These are phyloP conservation scores for Rhinichthys klamathensis DNA, from an alignment of 2,113 vertebrate genomes.

Conservation along the genomic window DNA sequence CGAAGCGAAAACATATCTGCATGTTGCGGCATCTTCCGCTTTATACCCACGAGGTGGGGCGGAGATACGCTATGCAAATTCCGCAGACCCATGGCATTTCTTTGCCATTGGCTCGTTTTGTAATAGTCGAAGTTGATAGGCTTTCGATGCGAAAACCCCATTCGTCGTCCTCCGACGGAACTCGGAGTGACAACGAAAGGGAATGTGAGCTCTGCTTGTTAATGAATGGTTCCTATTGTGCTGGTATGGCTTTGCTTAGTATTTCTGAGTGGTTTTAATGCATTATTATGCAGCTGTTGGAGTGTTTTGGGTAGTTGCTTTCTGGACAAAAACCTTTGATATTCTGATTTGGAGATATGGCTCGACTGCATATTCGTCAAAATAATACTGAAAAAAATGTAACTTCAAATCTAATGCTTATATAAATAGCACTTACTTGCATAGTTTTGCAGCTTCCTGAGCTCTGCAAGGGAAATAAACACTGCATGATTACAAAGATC, in stretches of 20 bases:
- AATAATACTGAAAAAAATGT: background rate
- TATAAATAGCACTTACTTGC: conserved; percentile 69
- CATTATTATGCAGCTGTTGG: background rate
- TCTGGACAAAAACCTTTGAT: background rate
- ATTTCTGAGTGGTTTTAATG: background rate
- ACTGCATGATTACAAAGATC: conserved; percentile 1
- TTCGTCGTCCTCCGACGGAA: too few relatives aligned
- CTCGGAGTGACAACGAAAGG: too few relatives aligned
- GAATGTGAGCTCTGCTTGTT: background rate
- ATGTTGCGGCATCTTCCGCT: too few relatives aligned
- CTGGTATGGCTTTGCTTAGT: background rate
- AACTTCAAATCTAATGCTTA: background rate
- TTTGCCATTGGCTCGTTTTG: too few relatives aligned
- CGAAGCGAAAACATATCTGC: too few relatives aligned
- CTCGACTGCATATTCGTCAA: background rate
- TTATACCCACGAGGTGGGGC: too few relatives aligned
- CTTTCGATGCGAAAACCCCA: too few relatives aligned
- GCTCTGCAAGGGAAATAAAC: conserved; percentile 65
- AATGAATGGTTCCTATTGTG: background rate
- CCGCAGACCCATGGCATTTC: too few relatives aligned
- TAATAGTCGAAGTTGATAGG: too few relatives aligned
- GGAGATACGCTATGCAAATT: too few relatives aligned
- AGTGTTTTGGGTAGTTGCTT: background rate
- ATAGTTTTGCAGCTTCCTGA: conserved; percentile 78
- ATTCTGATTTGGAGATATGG: background rate